A percentile compares a stretch with the other conserved stretches of the same genome.
phyloP scores from a whole-genome alignment of 1,140 invertebrate genomes.

The Aleiodes sp. region DNA sequence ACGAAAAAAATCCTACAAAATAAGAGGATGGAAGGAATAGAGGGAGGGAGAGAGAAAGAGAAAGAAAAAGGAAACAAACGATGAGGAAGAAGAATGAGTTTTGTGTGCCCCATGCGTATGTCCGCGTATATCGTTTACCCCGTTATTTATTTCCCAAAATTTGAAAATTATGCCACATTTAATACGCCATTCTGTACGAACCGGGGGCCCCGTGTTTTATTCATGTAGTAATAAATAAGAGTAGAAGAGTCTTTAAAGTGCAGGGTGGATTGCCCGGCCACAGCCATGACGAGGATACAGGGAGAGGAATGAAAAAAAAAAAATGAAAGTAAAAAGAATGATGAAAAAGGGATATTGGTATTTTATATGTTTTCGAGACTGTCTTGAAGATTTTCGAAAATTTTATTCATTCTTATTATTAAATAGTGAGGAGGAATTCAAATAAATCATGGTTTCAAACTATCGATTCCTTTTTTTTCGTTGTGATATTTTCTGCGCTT shows the following conservation, averaged over 20 bases:
- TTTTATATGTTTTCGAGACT: background rate
- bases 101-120: constrained; percentile 45
- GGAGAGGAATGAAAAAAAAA: background rate
- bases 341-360: background rate
- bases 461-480: background rate
- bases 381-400: background rate
- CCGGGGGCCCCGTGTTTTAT: constrained; percentile 56
- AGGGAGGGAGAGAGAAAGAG: constrained; percentile 30
- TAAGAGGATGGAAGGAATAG: too few relatives aligned
- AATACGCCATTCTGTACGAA: constrained; percentile 51
- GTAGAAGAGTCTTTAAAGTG: constrained; percentile 59
- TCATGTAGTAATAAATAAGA: constrained; percentile 65
- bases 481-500: too few relatives aligned
- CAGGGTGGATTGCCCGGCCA: background rate
- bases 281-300: background rate
- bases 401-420: too few relatives aligned
- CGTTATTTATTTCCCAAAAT: constrained; percentile 65
- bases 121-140: constrained; percentile 61
- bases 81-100: constrained; percentile 26
- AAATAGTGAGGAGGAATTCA: too few relatives aligned
- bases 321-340: background rate
- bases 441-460: background rate
- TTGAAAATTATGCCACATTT: constrained; percentile 66
- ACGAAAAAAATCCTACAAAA: constrained; percentile 6
- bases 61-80: constrained; percentile 40